Evolutionary conservation across 2,797 vertebrate species (phyloP).

Genomic region (Etheostoma nigrum): DNA sequence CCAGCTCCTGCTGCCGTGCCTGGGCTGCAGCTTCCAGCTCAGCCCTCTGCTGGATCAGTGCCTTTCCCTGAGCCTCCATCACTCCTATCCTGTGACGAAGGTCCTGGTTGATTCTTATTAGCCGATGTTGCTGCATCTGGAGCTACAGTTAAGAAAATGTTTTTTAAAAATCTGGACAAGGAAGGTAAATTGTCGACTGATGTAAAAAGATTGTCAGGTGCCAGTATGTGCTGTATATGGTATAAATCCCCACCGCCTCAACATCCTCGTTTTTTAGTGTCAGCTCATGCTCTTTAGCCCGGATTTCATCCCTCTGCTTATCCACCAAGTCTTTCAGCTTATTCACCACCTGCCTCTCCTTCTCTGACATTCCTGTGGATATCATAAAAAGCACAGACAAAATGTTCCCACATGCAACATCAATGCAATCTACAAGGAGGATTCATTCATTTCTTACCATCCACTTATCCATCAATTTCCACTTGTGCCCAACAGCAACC

Average conservation of each 20-base stretch:
- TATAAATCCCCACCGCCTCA: constrained; percentile 87
- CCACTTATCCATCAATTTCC: neutral
- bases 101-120: constrained; percentile 95
- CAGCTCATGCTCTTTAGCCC: constrained; percentile 91
- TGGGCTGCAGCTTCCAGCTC: constrained; percentile 91
- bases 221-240: neutral
- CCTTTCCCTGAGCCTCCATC: constrained; percentile 92
- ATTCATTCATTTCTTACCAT: neutral
- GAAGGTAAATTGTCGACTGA: neutral
- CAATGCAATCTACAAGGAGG: neutral
- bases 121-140: constrained; percentile 92
- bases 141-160: constrained; percentile 78
- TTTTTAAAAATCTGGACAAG: neutral
- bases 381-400: constrained; percentile 13
- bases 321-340: constrained; percentile 91
- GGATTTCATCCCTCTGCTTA: constrained; percentile 93
- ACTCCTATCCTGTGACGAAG: constrained; percentile 88
- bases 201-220: neutral
- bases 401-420: neutral
- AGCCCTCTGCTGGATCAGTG: constrained; percentile 91
- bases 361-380: constrained; percentile 88
- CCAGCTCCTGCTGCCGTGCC: constrained; percentile 90
- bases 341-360: constrained; percentile 90
- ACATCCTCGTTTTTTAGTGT: constrained; percentile 90
- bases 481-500: neutral